These are phyloP conservation scores for Crotalus horridus DNA, from an alignment of 2,113 vertebrate genomes.

Conservation along the genomic window DNA sequence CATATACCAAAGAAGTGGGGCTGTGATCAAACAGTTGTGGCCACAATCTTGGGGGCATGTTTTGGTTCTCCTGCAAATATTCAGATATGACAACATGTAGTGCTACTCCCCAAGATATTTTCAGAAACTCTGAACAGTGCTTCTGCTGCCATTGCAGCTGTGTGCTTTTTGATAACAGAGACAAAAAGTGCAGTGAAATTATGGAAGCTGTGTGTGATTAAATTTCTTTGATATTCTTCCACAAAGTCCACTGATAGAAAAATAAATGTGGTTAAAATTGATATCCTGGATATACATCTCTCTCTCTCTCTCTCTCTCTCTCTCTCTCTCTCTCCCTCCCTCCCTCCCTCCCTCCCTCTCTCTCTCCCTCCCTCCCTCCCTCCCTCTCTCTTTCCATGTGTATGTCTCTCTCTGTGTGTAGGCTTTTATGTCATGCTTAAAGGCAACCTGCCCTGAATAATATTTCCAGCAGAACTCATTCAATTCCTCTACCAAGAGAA, in stretches of 20 bases:
- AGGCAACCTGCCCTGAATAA: background rate
- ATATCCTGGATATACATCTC: background rate
- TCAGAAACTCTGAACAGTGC: background rate
- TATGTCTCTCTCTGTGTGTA: too few relatives aligned
- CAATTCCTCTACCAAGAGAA: background rate
- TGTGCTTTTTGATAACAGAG: background rate
- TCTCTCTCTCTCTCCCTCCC: too few relatives aligned
- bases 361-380: too few relatives aligned
- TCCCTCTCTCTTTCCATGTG: too few relatives aligned
- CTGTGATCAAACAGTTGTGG: background rate
- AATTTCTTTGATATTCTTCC: background rate
- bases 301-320: too few relatives aligned
- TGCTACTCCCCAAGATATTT: background rate
- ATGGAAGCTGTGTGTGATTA: background rate
- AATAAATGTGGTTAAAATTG: background rate
- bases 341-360: rapidly evolving
- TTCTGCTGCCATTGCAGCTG: background rate
- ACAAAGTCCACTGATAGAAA: background rate
- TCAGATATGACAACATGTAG: background rate
- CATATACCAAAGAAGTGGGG: background rate
- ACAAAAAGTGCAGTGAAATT: background rate
- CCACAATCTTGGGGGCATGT: background rate
- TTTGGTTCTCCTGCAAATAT: background rate
- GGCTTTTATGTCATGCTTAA: background rate
- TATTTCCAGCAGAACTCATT: background rate